Conservation (phyloP, 2,113 vertebrate genomes). For the Salvelinus namaycush region DNA sequence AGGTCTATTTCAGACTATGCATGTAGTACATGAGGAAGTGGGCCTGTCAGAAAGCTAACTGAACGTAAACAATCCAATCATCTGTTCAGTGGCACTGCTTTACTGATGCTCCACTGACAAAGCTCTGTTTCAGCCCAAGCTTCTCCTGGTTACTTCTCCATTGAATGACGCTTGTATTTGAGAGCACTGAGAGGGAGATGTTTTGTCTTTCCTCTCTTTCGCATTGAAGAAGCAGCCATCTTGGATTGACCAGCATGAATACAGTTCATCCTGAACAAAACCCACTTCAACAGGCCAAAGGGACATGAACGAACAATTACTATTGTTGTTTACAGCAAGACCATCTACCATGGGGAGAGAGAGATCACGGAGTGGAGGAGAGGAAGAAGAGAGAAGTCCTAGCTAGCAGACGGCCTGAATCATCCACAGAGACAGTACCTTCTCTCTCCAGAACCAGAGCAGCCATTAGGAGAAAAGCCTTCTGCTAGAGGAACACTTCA, state of each 20-base stretch:
- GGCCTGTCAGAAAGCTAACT: slow-evolving; percentile 7
- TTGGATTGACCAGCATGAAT: slow-evolving; percentile 22
- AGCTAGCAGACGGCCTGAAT: slow-evolving; percentile 4
- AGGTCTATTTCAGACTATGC: neutral
- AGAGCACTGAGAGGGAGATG: slow-evolving; percentile 18
- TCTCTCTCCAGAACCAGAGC: neutral
- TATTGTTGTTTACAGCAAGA: slow-evolving; percentile 27
- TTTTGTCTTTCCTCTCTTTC: slow-evolving; percentile 27
- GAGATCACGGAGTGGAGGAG: neutral
- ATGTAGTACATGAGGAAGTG: slow-evolving; percentile 8
- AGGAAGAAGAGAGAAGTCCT: neutral
- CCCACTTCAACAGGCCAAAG: slow-evolving; percentile 27
- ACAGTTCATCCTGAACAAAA: slow-evolving; percentile 35
- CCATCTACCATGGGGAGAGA: slow-evolving; percentile 18
- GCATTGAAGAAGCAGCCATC: slow-evolving; percentile 26
- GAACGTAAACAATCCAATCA: neutral
- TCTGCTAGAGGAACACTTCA: neutral
- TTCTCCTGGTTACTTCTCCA: neutral
- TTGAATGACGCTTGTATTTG: slow-evolving; percentile 13
- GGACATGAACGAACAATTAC: slow-evolving; percentile 50
- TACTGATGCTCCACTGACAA: slow-evolving; percentile 21
- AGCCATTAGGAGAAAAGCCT: slow-evolving; percentile 3
- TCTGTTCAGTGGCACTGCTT: neutral
- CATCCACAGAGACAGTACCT: neutral
- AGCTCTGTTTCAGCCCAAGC: no score